Evolutionary conservation across 92 coral and sea anemone species (phyloP).

Genomic region (Parazoanthus atlanticus): DNA sequence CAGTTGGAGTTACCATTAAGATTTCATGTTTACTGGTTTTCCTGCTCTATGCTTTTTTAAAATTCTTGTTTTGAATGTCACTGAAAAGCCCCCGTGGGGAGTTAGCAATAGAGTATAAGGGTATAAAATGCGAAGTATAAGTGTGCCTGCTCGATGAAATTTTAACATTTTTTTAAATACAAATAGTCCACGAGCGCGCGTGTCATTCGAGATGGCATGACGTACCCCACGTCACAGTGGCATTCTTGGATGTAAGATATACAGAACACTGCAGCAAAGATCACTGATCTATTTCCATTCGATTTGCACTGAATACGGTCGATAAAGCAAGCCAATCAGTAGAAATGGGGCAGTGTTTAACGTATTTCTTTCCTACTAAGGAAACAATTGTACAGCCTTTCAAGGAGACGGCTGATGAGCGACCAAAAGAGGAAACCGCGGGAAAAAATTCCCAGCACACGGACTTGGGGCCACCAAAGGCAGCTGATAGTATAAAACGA

Average conservation of each 20-base stretch:
- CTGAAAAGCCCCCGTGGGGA: no score
- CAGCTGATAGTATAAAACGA: background rate
- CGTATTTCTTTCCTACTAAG: slow-evolving; percentile 7
- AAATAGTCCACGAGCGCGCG: background rate
- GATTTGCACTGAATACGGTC: background rate
- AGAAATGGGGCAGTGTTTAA: slow-evolving; percentile 37
- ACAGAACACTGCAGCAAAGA: background rate
- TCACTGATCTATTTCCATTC: background rate
- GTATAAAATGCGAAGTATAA: no score
- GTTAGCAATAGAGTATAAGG: no score
- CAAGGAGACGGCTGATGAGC: background rate
- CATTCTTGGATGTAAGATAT: background rate
- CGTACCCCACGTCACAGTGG: background rate
- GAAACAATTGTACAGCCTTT: slow-evolving; percentile 11
- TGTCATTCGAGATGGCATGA: background rate
- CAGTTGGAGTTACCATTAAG: no score
- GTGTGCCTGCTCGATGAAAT: no score
- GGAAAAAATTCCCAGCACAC: background rate
- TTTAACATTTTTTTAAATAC: no score
- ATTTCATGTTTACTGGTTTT: no score
- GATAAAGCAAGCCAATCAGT: background rate
- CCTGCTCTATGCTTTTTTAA: no score
- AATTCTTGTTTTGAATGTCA: no score
- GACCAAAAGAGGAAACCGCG: background rate
- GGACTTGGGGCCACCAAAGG: background rate